phyloP scores from a whole-genome alignment of 2,113 vertebrate genomes.

The Ctenomys sociabilis region DNA sequence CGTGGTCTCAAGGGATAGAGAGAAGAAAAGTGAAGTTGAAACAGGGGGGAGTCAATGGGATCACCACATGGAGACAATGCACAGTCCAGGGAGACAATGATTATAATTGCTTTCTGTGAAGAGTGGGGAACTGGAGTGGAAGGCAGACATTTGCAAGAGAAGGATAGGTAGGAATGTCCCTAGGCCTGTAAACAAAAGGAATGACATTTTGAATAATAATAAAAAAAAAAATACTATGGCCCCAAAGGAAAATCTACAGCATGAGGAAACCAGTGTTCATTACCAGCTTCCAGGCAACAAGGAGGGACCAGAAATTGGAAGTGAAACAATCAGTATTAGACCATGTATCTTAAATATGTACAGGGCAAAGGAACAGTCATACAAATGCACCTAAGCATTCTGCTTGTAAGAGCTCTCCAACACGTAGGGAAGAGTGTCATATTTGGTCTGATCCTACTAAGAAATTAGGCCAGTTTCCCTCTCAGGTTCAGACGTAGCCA shows the following conservation, averaged over 20 bases:
- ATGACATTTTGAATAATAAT: not conserved
- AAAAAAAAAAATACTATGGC: not conserved
- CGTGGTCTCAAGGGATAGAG: not conserved
- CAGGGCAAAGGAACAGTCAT: not conserved
- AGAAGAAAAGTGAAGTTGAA: not conserved
- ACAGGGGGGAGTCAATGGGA: not conserved
- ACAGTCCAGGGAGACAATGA: not conserved
- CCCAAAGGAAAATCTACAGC: not conserved
- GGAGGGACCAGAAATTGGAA: not conserved
- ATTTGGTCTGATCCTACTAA: not conserved
- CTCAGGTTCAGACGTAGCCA: not conserved
- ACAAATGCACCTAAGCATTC: not conserved
- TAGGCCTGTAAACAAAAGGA: not conserved
- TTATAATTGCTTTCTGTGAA: not conserved
- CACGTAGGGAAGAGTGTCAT: too few species aligned
- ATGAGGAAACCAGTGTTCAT: not conserved
- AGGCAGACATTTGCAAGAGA: not conserved
- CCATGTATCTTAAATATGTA: not conserved
- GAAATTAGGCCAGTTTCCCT: not conserved
- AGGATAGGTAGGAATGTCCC: rapidly evolving
- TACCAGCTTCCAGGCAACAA: not conserved
- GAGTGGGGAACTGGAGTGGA: not conserved
- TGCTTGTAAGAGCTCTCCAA: not conserved
- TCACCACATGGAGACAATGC: not conserved
- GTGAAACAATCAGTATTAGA: not conserved